phyloP scores from a whole-genome alignment of 2,113 vertebrate genomes.

The Pomatostomus ruficeps region DNA sequence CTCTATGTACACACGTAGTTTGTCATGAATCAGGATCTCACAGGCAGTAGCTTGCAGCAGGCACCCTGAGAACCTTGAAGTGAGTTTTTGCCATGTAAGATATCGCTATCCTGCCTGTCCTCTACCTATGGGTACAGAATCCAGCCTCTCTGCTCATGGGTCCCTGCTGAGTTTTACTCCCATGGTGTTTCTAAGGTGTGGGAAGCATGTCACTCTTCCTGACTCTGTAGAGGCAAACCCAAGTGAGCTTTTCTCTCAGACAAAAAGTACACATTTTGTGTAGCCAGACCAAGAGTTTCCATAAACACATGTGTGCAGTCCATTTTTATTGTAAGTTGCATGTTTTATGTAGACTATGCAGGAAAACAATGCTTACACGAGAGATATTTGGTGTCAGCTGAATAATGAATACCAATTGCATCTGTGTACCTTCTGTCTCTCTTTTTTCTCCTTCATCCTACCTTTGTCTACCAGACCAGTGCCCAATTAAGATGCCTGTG shows the following conservation, averaged over 20 bases:
- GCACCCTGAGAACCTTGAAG: neutral
- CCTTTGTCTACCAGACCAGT: neutral
- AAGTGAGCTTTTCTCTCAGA: neutral
- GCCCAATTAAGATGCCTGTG: neutral
- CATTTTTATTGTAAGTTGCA: neutral
- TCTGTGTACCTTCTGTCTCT: neutral
- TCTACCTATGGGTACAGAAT: neutral
- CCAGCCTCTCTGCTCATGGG: neutral
- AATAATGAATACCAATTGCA: neutral
- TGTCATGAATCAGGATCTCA: neutral
- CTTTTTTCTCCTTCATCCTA: neutral
- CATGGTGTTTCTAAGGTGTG: neutral
- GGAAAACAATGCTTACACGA: neutral
- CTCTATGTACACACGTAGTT: neutral
- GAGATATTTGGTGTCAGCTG: neutral
- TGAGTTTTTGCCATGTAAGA: neutral
- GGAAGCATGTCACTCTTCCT: neutral
- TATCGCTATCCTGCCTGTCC: neutral
- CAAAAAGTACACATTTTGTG: neutral
- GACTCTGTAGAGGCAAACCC: neutral
- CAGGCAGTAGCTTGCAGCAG: neutral
- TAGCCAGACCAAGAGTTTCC: neutral
- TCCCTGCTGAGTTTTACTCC: neutral
- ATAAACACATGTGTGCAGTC: accelerated
- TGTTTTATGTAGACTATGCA: neutral